Base-by-base conservation (phyloP, 1,140 invertebrate genomes). In the Drosophila teissieri region DNA sequence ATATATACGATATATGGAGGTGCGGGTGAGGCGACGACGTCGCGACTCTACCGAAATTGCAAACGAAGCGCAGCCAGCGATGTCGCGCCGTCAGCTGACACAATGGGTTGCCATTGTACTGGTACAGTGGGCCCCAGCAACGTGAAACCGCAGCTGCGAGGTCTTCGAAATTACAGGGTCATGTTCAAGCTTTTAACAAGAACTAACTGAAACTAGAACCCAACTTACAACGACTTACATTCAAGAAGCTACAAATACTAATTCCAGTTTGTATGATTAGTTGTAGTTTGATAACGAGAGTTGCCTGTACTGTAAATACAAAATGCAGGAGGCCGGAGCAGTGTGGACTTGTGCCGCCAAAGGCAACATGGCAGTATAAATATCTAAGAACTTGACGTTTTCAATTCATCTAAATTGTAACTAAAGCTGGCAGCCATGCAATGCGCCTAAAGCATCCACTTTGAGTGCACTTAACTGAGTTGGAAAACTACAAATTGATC, bases 81-180 rank as follows among this genome's bases (percentile, higher is more conserved):
- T 52, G 57, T 64, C 54, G 44, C 64, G 63, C 73, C 72, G 83
- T 89, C 84, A 88, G 80, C 83, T 84, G 84, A 80, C 79, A 86
- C 83, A 89, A 84, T 89, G 84, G 73, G 49, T 45, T 34, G 49
- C 44, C 80, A 73, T 88, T 88, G 83, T 83, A n/a, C 52, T 52
- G 65, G 52, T 48, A 70, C 52, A 45, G 68, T 70, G 51, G 27
- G 27, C 6, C 15, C 15, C 64, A 11, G 37, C 19, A 27, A 45
- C 1, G 3, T 6, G 46, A 64, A 27, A 37, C 46, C 4, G 4
- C n/a, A n/a, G 7, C 6, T 49, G 22, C 8, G 4, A 4, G 27
- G 24, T 15, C 3, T 34, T 4, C 1, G 27, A 15, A 31, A 27
- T 22, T 22, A 22, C 19, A 22, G 19, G 22, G 2, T 22, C 22